Evolutionary conservation across 2,113 vertebrate species (phyloP), one percentile per base, ranked within the genome.

Genomic region (Phylloscopus trochiloides): DNA sequence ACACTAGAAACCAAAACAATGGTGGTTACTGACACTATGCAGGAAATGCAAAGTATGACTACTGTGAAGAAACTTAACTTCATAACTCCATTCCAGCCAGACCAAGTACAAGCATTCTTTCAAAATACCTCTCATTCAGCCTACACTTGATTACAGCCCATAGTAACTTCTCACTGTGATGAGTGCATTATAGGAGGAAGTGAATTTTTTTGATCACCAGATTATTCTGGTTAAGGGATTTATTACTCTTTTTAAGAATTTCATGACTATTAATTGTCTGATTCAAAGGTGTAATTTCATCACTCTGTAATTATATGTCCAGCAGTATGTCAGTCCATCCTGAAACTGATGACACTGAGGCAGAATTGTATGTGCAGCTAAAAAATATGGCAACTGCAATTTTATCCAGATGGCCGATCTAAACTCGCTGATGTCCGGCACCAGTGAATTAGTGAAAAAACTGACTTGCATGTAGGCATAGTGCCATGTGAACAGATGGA

Each of bases 401-500:
- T 88, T 82, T 77, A 50, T 62, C 36, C 51, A 82, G 45, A 61
- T 40, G 29, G 47, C 28, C 38, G 57, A 10, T 55, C 54, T 62
- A 55, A 90, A 55, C 51, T 59, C 6, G 14, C 25, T 38, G 7
- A 71, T 88, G 81, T 50, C 76, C 63, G 2, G 59, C 52, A 92
- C 59, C 73, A 89, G n/a, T n/a, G 57, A 59, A 73, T 62, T 54
- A 71, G 45, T 47, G 89, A 52, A 65, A 86, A 86, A 34, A 31
- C 45, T 57, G 57, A 75, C 71, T 96, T 93, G 36, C 29, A 50
- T 70, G 57, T 34, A 93, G 67, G 71, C 67, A 24, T 54, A 57
- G 18, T 75, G 92, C 50, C 94, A 88, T 74, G 10, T 65, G 54
- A 96, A 87, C 93, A 97, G 96, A 95, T 96, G 94, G 92, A 54